Evolutionary conservation across 2,888 invertebrate species (phyloP), one percentile per base, ranked within the genome.

Genomic region (Branchellion lobata): DNA sequence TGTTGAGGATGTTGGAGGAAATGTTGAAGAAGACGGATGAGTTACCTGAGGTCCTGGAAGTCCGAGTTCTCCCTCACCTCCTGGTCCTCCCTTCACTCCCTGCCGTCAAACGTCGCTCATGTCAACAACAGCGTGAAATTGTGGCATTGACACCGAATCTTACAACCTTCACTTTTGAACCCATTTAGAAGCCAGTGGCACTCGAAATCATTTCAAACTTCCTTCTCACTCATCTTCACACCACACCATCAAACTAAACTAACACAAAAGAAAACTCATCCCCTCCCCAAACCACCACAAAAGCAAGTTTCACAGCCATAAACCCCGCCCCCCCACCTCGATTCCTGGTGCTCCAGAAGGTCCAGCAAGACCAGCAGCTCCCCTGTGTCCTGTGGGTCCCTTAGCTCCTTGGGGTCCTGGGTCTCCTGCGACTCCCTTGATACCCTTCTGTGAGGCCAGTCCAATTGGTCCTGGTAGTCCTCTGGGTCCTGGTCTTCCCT

Each of bases 11-110:
- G n/a, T n/a, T n/a, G n/a, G n/a, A n/a, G n/a, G n/a, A n/a, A n/a
- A n/a, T n/a, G n/a, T n/a, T n/a, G n/a, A n/a, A n/a, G n/a, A n/a
- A n/a, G n/a, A n/a, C n/a, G n/a, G n/a, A n/a, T n/a, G n/a, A n/a
- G n/a, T n/a, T n/a, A 57, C 61, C 61, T 57, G 5, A n/a, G 61
- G 61, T 57, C 61, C 61, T 3, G 61, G 61, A 24, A 57, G 61
- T 57, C 61, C 61, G 3, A 14, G 5, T 18, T 57, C 61, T 86
- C 96, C 96, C 90, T 96, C 96, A 24, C 68, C 31, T 5, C 80
- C 75, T 77, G 68, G 34, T 24, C 61, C n/a, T 31, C 79, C 79
- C 11, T 33, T 29, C n/a, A 68, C 24, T n/a, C 78, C 36, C 31
- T 29, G 36, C 11, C 8, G 27, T 40, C 47, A 47, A 74, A 24